A percentile compares a stretch with the other conserved stretches of the same genome.
Conservation (phyloP, 2,888 invertebrate species). For the Nomada lathburiana region DNA sequence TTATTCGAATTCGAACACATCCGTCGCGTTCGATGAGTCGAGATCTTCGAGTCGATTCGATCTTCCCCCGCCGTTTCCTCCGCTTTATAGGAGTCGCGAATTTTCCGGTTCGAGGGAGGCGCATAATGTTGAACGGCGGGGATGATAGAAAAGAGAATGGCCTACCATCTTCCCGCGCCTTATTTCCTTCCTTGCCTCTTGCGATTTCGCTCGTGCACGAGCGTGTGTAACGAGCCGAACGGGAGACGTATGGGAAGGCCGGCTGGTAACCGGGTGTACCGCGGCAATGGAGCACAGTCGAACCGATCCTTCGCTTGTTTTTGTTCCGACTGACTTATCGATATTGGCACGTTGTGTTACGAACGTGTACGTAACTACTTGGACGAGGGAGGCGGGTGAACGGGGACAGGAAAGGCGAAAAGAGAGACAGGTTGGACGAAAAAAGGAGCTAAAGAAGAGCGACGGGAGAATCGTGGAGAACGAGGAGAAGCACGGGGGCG, state of each 20-base stretch:
- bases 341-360: constrained; percentile 79
- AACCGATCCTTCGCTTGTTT: constrained; percentile 77
- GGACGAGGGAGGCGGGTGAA: constrained; percentile 20
- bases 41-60: too few relatives aligned
- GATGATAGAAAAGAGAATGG: constrained; percentile 15
- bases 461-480: constrained; percentile 61
- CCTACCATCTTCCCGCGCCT: neutral
- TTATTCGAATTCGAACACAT: too few relatives aligned
- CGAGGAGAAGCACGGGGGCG: constrained; percentile 63
- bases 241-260: constrained; percentile 70
- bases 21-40: too few relatives aligned
- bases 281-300: constrained; percentile 58
- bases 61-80: neutral
- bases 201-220: constrained; percentile 57
- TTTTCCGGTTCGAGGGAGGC: neutral
- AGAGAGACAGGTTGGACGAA: constrained; percentile 23
- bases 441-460: constrained; percentile 32
- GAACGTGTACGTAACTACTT: constrained; percentile 71
- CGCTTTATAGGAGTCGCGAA: neutral
- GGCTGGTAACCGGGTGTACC: constrained; percentile 63
- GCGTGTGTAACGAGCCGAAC: constrained; percentile 71
- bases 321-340: constrained; percentile 81
- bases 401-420: constrained; percentile 47
- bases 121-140: constrained; percentile 1
- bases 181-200: constrained; percentile 36